phyloP scores from a whole-genome alignment of 2,888 invertebrate genomes.

The Tromatobia lineatoria region DNA sequence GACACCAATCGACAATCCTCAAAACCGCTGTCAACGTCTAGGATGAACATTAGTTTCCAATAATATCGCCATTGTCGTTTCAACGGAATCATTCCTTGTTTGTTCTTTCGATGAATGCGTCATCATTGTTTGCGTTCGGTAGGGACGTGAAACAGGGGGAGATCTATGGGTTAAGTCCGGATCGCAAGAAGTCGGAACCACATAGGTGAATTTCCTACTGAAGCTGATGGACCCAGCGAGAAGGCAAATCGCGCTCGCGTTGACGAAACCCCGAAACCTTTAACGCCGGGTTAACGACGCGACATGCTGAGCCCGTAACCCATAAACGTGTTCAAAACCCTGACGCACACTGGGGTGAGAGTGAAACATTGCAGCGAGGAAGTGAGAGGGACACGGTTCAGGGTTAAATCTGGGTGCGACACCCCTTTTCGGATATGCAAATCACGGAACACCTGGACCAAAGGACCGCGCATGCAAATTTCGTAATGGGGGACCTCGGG shows the following conservation, averaged over 20 bases:
- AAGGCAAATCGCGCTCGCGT: constrained; percentile 63
- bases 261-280: constrained; percentile 75
- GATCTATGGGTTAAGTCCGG: neutral
- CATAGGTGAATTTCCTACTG: constrained; percentile 12
- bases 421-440: constrained; percentile 84
- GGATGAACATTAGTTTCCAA: neutral
- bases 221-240: constrained; percentile 25
- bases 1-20: neutral
- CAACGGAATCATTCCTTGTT: neutral
- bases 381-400: constrained; percentile 39
- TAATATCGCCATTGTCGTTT: neutral
- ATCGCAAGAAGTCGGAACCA: constrained; percentile 33
- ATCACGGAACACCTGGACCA: constrained; percentile 84
- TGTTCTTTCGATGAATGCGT: constrained; percentile 25
- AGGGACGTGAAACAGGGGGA: neutral
- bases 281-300: constrained; percentile 80
- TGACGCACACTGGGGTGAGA: constrained; percentile 29
- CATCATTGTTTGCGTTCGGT: constrained; percentile 15
- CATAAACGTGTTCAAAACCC: constrained; percentile 76
- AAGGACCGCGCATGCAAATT: constrained; percentile 84
- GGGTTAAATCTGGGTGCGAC: constrained; percentile 75
- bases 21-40: neutral
- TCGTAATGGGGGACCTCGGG: constrained; percentile 64
- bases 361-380: constrained; percentile 70
- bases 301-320: constrained; percentile 83